phyloP scores from a whole-genome alignment of 2,888 invertebrate genomes.

The Eristalis intricaria region DNA sequence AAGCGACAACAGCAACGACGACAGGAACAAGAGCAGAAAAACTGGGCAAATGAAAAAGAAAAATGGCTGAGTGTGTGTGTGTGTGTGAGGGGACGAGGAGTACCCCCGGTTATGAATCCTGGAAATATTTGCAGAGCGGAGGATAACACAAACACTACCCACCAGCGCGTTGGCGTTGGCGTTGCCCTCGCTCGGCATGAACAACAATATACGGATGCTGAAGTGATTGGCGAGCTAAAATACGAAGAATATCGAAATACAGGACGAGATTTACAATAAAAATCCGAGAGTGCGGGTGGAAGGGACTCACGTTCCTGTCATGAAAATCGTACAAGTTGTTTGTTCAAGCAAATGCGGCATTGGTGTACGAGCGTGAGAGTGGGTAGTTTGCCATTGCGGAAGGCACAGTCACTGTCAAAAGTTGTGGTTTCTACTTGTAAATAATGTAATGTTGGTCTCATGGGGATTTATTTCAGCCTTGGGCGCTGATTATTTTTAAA shows the following conservation, averaged over 20 bases:
- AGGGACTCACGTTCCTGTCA: slow-evolving; percentile 55
- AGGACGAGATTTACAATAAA: slow-evolving; percentile 63
- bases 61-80: not conserved
- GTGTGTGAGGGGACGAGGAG: not conserved
- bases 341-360: slow-evolving; percentile 42
- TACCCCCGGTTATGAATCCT: slow-evolving; percentile 46
- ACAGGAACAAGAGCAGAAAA: slow-evolving; percentile 25
- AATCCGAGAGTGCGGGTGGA: slow-evolving; percentile 45
- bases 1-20: slow-evolving; percentile 30
- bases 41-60: not conserved
- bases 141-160: slow-evolving; percentile 28
- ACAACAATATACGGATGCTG: slow-evolving; percentile 40
- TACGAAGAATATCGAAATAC: slow-evolving; percentile 32
- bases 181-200: not conserved
- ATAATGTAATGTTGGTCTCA: not conserved
- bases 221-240: slow-evolving; percentile 36
- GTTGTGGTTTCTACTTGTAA: not conserved
- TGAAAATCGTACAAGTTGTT: slow-evolving; percentile 70
- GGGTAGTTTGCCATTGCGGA: not conserved
- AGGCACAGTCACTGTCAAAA: slow-evolving; percentile 29
- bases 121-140: slow-evolving; percentile 40
- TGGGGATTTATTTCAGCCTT: not conserved
- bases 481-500: too few species aligned
- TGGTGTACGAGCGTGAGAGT: slow-evolving; percentile 24
- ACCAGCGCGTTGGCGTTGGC: not conserved